Base-by-base conservation (phyloP, 2,888 invertebrate species). In the Cantharis rufa region DNA sequence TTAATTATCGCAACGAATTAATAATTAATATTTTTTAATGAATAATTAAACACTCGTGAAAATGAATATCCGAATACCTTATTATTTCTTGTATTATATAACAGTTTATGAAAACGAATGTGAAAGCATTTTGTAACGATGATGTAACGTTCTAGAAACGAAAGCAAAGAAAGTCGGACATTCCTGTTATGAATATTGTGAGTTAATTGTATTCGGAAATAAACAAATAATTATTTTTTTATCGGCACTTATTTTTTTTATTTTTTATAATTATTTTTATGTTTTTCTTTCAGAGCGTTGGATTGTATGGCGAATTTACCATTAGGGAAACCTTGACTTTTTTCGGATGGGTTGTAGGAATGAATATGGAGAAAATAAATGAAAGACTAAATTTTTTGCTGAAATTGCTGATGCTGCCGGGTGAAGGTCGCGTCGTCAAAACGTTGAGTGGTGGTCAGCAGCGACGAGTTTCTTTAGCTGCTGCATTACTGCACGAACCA, bases 361-460 rank as follows among this genome's bases (percentile, higher is more conserved):
- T 87, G 86, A 84, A 84, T 1, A 84, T 84, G 3, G 78, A 79
- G 5, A 82, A 86, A 79, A 85, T n/a, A 86, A 87, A 68, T 82
- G 64, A 71, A 27, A 48, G 68, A n/a, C 16, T 63, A 15, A 68
- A 71, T 3, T 72, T 75, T 69, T 63, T 79, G 9, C 15, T 69
- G 1, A 71, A 73, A 2, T 32, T 79, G 1, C 16, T 88, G 15
- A 86, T 87, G 86, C 76, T 87, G 27, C 86, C 86, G 4, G 76
- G 82, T 48, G 80, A 81, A 15, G 80, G 82, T 64, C 69, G 80
- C 10, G 71, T 80, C 21, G 93, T 97, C 11, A 94, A 94, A 86
- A 94, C 92, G 83, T 88, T 95, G 15, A 97, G 97, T 81, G 98
- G 97, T 64, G 98, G 98, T 13, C 97, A 98, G 86, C 94, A 95